Conservation (phyloP, 2,113 vertebrate genomes). For the Anhinga anhinga region DNA sequence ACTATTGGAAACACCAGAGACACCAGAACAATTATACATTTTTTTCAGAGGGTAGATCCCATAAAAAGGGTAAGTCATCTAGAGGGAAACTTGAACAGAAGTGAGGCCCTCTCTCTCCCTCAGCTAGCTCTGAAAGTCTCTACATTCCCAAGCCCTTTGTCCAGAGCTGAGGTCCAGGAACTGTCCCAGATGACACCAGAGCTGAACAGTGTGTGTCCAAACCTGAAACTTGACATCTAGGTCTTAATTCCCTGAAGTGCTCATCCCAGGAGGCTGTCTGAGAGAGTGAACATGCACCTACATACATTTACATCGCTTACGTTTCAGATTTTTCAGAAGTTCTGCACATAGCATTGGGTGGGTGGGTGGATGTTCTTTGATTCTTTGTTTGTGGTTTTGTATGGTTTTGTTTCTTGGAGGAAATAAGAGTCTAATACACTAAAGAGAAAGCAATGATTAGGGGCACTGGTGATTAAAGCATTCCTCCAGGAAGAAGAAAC, state of each 20-base stretch:
- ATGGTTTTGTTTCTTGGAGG: background rate
- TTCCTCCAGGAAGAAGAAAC: background rate
- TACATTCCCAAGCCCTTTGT: background rate
- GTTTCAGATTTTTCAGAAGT: background rate
- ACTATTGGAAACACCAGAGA: background rate
- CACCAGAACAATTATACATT: background rate
- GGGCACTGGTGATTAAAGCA: background rate
- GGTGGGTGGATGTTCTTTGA: rapidly evolving
- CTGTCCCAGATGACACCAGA: background rate
- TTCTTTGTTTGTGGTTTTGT: background rate
- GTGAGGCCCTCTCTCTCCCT: background rate
- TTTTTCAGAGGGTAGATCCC: background rate
- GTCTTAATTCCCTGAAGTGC: background rate
- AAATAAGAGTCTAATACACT: background rate
- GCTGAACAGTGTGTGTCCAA: background rate
- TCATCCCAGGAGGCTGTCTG: background rate
- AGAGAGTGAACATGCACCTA: background rate
- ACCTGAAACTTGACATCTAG: background rate
- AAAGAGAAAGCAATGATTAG: background rate
- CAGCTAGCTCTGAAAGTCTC: background rate
- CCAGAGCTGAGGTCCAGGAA: background rate
- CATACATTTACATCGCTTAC: background rate
- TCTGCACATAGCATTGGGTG: background rate
- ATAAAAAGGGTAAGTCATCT: background rate
- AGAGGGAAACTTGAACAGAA: background rate